Base-by-base conservation (phyloP, 2,797 vertebrate genomes). In the Manis crassicaudata region DNA sequence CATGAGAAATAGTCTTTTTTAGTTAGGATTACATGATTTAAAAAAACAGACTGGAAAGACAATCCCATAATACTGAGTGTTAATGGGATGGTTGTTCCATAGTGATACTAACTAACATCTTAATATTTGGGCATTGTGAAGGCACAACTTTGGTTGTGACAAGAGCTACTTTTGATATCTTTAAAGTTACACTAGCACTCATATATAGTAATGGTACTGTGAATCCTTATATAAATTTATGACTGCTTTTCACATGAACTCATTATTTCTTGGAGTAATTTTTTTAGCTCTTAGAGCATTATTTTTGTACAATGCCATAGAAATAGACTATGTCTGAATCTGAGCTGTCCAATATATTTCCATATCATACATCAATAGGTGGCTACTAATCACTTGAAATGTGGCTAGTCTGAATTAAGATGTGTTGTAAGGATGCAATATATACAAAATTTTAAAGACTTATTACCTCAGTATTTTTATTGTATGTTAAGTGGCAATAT, bases 201-300 rank as follows among this genome's bases (percentile, higher is more conserved):
- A 37, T 17, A 13, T 37, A 54, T 62, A 32, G 6, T 43, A 54
- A 62, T 27, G n/a, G 16, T 72, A 56, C 21, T 21, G 5, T 82
- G 7, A 35, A 67, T 50, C 86, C 96, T 82, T 68, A 65, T 58
- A 86, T 43, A 89, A 52, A 50, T 43, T 95, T 76, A 13, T 94
- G 43, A 73, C 7, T 65, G 0, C 14, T 73, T 92, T 72, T 82
- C 27, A 88, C 4, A 52, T 67, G 10, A 77, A 90, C 56, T 80
- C 4, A 4, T 11, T 77, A 32, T 37, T 11, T 46, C 46, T 12
- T 46, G 46, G 10, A 46, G 54, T 2, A 63, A 7, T 75, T 82
- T 12, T 46, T 46, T 11, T 85, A 68, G 29, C 5, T 83, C 7
- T 12, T 63, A n/a, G 11, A 86, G 8, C n/a, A 72, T 96, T 68